Base-by-base conservation (phyloP, 2,113 vertebrate genomes). In the Daphoenositta chrysoptera region DNA sequence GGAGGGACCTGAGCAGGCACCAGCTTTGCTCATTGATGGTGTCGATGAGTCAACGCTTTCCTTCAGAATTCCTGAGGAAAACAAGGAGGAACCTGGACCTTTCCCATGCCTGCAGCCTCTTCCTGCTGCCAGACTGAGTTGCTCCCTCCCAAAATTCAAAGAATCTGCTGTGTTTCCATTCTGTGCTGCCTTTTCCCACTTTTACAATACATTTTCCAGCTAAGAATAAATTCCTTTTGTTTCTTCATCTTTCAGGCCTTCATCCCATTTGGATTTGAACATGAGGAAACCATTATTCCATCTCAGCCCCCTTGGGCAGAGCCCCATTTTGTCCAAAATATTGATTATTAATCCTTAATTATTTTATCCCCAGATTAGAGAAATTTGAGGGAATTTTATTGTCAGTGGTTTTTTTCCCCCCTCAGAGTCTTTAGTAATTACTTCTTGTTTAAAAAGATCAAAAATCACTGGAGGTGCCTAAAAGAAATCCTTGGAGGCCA, bases 401-500 rank as follows among this genome's bases (percentile, higher is more conserved):
- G 47, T 22, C 12, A 6, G 15, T 24, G 69, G 54, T 48, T 50
- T 47, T 58, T 69, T 15, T 1, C 1, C 6, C 7, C 24, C 14
- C 47, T 65, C 30, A 27, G n/a, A 63, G 44, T 47, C 33, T 73
- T 69, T n/a, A 23, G 1, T 45, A 33, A 58, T 15, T 22, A 11
- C 8, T 40, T 63, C 57, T 63, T 77, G 37, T 85, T 64, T 68
- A 11, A 58, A 48, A 54, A 86, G 27, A 42, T 42, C 23, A 26
- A 56, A 83, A 66, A 4, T 61, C 14, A 11, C 20, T 42, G 70
- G 35, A n/a, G 12, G 11, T 57, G 16, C 57, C 57, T 27, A 13
- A 64, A 71, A 2, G 1, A 39, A 9, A 1, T 9, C 27, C n/a
- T 51, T 60, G 57, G n/a, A 57, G 15, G 3, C 8, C 7, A 4